Evolutionary conservation across 2,797 vertebrate genomes (phyloP), one percentile per base, ranked within the genome.

Genomic region (Taeniopygia guttata): DNA sequence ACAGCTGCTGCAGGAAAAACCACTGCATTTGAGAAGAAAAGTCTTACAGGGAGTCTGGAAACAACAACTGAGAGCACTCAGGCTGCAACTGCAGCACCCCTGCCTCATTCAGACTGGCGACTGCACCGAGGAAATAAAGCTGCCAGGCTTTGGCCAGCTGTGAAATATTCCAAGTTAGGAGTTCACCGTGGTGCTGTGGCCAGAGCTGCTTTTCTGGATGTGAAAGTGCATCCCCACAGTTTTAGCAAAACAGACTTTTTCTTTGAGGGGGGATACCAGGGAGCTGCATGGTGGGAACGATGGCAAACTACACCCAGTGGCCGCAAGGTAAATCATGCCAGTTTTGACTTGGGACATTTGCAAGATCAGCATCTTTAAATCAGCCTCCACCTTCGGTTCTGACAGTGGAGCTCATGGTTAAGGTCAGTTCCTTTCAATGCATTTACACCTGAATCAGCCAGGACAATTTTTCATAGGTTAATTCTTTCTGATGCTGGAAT

Each of bases 221-320:
- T 38, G 8, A 34, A 90, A 49, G 22, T 4, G 4, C 13, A 5
- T 13, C 32, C 5, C 29, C 2, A 4, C 29, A 66, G 18, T 27
- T 81, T n/a, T 22, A 62, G 21, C 10, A 76, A 58, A 34, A 20
- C 1, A 25, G 10, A n/a, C 2, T 3, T 93, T 46, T n/a, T 13
- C 34, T 56, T 22, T 3, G 12, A 13, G 9, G 5, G 1, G 5
- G 3, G 2, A 9, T 27, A 74, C 8, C 23, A 30, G 7, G 34
- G 8, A 79, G 17, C 18, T 78, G 36, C 32, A 6, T 1, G 13
- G 40, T 25, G 11, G 48, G 21, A 70, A 45, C 1, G 3, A 42
- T 19, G 43, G 18, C 12, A 79, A 75, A 73, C 40, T 42, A 27
- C 38, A 55, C n/a, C 14, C n/a, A 49, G 5, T 16, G 25, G n/a